Evolutionary conservation across 1,140 invertebrate genomes (phyloP), one percentile per base, ranked within the genome.

Genomic region (Neodiprion virginianus): DNA sequence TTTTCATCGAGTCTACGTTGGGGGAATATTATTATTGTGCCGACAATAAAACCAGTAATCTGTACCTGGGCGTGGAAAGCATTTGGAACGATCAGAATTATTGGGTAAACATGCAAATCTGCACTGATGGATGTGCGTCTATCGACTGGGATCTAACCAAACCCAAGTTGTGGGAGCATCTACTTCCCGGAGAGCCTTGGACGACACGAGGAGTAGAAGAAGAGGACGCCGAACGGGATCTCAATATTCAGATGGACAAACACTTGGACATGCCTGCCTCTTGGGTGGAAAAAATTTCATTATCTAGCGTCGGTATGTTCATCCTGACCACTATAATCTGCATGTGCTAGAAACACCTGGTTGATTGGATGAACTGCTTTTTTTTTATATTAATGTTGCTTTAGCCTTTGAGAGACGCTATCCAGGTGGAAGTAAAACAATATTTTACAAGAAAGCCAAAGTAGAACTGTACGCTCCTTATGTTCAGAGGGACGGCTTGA

Each of bases 41-140:
- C 5, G 84, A 89, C 0, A 90, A 92, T 75, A 87, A 91, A 0
- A 83, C 89, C 28, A 90, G 91, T 74, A 81, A 88, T 21, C 88
- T 92, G 67, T 98, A 97, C 80, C 91, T 94, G 47, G 91, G 93
- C 0, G 89, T 98, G 9, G 96, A 98, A 78, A 93, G 93, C 75
- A 85, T 97, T 67, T 98, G 96, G 92, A 97, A 97, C 81, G 88
- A 97, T 80, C 83, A 90, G 67, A 98, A 98, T 88, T 97, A 96
- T 88, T 98, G 96, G 92, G 90, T 94, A 17, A 93, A 95, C 86
- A 89, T 94, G 89, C 92, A 95, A 86, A 87, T 89, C 40, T 90
- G 89, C 74, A 84, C 82, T 0, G 82, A 88, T 12, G 89, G 88
- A 17, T 85, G 89, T 23, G 76, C 74, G 3, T 61, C 89, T 0